phyloP scores from a whole-genome alignment of 2,797 vertebrate genomes.

The Emydoidea blandingii region DNA sequence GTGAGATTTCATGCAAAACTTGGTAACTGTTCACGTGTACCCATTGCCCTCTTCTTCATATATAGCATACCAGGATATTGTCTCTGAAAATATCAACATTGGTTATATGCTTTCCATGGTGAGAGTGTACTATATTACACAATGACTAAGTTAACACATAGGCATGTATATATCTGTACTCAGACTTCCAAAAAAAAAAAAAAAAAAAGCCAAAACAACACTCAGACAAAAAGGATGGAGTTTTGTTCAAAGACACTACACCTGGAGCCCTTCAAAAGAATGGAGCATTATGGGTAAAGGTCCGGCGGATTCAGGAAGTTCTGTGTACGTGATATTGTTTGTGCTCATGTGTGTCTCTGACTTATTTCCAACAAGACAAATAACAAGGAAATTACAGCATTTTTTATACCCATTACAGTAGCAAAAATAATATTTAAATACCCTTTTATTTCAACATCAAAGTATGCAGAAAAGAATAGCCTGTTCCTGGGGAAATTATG shows the following conservation, averaged over 20 bases:
- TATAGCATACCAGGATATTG: background rate
- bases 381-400: conserved; percentile 67
- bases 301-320: conserved; percentile 59
- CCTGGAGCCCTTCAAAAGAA: conserved; percentile 27
- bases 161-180: background rate
- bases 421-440: conserved; percentile 43
- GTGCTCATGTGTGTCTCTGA: conserved; percentile 52
- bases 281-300: conserved; percentile 44
- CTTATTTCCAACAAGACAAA: conserved; percentile 67
- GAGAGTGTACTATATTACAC: background rate
- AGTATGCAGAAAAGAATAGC: conserved; percentile 75
- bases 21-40: background rate
- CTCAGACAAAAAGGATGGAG: background rate
- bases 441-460: conserved; percentile 79
- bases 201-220: background rate
- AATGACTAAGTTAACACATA: background rate
- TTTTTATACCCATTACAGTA: conserved; percentile 52
- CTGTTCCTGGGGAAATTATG: conserved; percentile 58
- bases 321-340: conserved; percentile 46
- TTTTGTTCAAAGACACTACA: conserved; percentile 42
- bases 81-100: background rate
- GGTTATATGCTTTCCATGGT: background rate
- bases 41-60: background rate
- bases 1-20: conserved; percentile 22
- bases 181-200: background rate